phyloP scores from a whole-genome alignment of 2,797 vertebrate genomes.

The Jordanella pulchra region DNA sequence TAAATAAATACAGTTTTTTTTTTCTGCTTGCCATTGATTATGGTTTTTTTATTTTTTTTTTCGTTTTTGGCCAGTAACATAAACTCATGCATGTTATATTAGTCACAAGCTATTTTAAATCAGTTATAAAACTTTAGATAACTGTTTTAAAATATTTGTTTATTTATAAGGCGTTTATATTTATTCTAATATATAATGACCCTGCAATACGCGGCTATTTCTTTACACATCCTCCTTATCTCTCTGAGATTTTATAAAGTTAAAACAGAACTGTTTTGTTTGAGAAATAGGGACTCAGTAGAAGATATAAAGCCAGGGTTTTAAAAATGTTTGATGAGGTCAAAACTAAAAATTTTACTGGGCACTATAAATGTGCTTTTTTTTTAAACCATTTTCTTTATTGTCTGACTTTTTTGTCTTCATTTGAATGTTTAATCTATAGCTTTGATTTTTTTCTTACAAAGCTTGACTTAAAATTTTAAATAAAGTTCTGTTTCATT shows the following conservation, averaged over 20 bases:
- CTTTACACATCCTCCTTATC: neutral
- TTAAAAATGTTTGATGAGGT: neutral
- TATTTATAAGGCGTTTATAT: neutral
- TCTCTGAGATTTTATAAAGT: neutral
- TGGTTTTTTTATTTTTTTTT: too few species aligned
- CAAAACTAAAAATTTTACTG: neutral
- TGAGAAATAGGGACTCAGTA: neutral
- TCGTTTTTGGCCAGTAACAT: neutral
- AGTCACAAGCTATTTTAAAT: neutral
- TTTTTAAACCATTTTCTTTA: neutral
- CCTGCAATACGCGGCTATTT: neutral
- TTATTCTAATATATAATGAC: neutral
- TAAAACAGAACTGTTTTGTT: neutral
- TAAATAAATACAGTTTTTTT: conserved; percentile 54
- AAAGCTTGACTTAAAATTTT: too few species aligned
- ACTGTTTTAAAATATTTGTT: neutral
- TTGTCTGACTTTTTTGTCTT: neutral
- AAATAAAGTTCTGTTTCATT: neutral
- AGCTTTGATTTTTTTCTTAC: neutral
- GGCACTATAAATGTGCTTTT: neutral
- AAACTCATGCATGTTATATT: neutral
- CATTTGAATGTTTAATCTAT: neutral
- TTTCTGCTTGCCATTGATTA: neutral
- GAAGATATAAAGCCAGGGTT: neutral
- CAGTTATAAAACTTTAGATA: neutral